Evolutionary conservation across 1,140 invertebrate genomes (phyloP).

Genomic region (Lutraria rhynchaena): DNA sequence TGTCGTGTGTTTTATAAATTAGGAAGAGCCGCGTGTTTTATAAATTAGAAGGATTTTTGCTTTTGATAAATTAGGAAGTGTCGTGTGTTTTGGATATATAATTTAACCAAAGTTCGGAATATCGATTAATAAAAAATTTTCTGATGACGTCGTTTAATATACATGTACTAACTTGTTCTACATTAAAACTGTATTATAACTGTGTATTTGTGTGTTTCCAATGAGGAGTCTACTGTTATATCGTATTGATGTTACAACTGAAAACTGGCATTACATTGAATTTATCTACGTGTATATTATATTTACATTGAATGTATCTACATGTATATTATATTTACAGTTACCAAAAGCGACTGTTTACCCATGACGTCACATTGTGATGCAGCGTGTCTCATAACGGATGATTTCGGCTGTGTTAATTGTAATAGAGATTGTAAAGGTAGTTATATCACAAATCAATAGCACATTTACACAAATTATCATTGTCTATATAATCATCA

Average conservation of each 20-base stretch:
- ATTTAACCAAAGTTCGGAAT: too few relatives aligned
- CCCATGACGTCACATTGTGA: constrained; percentile 24
- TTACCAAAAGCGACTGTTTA: constrained; percentile 3
- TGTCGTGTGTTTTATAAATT: too few relatives aligned
- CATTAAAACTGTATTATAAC: too few relatives aligned
- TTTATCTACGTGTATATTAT: not conserved
- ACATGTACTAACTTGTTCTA: too few relatives aligned
- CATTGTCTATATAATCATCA: not conserved
- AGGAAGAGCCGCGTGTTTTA: too few relatives aligned
- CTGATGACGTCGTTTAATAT: too few relatives aligned
- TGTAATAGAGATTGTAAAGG: constrained; percentile 38
- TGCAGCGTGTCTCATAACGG: constrained; percentile 22
- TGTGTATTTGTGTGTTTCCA: not conserved
- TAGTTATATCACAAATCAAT: not conserved
- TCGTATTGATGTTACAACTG: not conserved
- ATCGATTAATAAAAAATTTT: too few relatives aligned
- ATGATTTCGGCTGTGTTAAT: not conserved
- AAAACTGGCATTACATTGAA: not conserved
- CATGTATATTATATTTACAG: not conserved
- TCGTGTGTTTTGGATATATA: too few relatives aligned
- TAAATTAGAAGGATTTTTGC: too few relatives aligned
- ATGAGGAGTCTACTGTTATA: not conserved
- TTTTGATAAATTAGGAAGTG: too few relatives aligned
- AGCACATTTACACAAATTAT: not conserved
- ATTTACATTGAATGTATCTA: not conserved